Evolutionary conservation across 2,113 vertebrate species (phyloP).

Genomic region (Proterorhinus semilunaris): DNA sequence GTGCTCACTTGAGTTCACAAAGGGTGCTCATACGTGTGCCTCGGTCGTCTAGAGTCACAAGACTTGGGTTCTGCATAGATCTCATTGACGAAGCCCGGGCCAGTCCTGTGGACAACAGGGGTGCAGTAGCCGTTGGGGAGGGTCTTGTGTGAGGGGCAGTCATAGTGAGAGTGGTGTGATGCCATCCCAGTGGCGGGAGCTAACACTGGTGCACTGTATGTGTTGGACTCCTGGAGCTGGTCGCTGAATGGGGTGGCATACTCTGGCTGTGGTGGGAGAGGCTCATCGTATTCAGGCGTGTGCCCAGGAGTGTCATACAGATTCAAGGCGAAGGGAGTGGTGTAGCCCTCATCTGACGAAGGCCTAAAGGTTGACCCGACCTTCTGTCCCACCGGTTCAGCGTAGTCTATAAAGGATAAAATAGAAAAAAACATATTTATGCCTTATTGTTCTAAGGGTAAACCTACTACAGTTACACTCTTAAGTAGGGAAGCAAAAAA

Average conservation of each 20-base stretch:
- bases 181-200: neutral
- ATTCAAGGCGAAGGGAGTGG: slow-evolving; percentile 75
- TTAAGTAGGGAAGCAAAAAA: too few relatives aligned
- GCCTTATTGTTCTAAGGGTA: too few relatives aligned
- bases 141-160: slow-evolving; percentile 68
- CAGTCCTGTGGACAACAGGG: slow-evolving; percentile 33
- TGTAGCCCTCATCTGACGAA: slow-evolving; percentile 74
- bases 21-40: slow-evolving; percentile 72
- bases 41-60: slow-evolving; percentile 40
- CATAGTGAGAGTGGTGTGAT: slow-evolving; percentile 61
- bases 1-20: slow-evolving; percentile 52
- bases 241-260: slow-evolving; percentile 84
- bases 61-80: slow-evolving; percentile 59
- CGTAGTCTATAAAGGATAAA: slow-evolving; percentile 78
- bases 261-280: slow-evolving; percentile 80
- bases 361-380: slow-evolving; percentile 82
- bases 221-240: slow-evolving; percentile 42
- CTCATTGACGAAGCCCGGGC: slow-evolving; percentile 22
- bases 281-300: slow-evolving; percentile 81
- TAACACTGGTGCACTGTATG: neutral
- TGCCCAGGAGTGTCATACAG: slow-evolving; percentile 80
- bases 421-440: neutral
- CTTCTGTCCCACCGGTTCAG: slow-evolving; percentile 76
- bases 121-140: slow-evolving; percentile 72
- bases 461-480: too few relatives aligned